Base-by-base conservation (phyloP, 2,113 vertebrate species). In the Rhinolophus ferrumequinum region DNA sequence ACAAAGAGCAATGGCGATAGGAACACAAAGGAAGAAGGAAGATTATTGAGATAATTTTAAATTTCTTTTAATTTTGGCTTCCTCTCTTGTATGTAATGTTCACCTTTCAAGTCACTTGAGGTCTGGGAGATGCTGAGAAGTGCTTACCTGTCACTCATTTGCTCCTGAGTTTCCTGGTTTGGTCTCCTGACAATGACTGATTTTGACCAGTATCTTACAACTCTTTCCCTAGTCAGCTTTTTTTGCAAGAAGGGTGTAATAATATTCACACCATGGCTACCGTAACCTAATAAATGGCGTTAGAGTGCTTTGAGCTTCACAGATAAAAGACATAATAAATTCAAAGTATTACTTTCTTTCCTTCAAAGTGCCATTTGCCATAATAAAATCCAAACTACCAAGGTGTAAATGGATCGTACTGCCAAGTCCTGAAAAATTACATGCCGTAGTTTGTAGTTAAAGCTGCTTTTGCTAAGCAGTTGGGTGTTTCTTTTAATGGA, bases 251-350 rank as follows among this genome's bases (percentile, higher is more conserved):
- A 70, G 22, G 38, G 18, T 75, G 35, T 88, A 77, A 76, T 93
- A 88, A 94, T 93, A 94, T 54, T 93, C 93, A 90, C 28, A 86
- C 22, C 50, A 50, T 54, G 60, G 54, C 38, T 89, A 80, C 7
- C 62, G 52, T 41, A 81, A 90, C 44, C 94, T 96, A 95, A 95
- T 80, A 92, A 90, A 95, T 95, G 77, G 72, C 56, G 80, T 95
- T 92, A 77, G 88, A 96, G 12, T 73, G 21, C 85, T 93, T 91
- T 88, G 62, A 95, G 85, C n/a, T 79, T 95, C 82, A 54, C 54
- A 89, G 56, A 89, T 93, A 91, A 97, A 97, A 97, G 73, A 47
- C 10, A 33, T 33, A 95, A 47, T 82, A 85, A 93, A 89, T 90
- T 28, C 66, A 84, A 92, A 96, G 56, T 90, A 75, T 79, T 93